A percentile compares a stretch with the other conserved stretches of the same genome.
Conservation (phyloP, 2,888 invertebrate genomes). For the Nematopogon swammerdamellus region DNA sequence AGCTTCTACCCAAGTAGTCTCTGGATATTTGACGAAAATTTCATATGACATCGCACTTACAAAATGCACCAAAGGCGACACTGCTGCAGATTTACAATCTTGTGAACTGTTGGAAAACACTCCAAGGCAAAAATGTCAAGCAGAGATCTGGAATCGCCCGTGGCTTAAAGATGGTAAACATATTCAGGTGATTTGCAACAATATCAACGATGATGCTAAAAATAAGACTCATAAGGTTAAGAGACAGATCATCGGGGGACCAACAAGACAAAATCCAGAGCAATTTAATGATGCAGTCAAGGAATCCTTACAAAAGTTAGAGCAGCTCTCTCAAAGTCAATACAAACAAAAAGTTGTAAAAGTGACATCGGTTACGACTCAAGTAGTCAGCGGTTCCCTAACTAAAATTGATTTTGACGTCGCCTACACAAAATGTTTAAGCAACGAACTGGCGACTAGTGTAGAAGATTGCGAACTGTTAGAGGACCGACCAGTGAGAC, state of each 20-base stretch:
- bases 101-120: constrained; percentile 23
- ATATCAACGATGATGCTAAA: no score
- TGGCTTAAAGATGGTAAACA: constrained; percentile 51
- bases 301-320: constrained; percentile 18
- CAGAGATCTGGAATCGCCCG: constrained; percentile 52
- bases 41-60: constrained; percentile 56
- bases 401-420: constrained; percentile 34
- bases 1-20: constrained; percentile 46
- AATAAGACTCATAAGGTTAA: constrained; percentile 5
- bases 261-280: neutral
- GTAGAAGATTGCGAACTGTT: constrained; percentile 16
- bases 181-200: constrained; percentile 17
- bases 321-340: constrained; percentile 10
- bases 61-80: constrained; percentile 36
- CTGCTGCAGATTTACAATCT: constrained; percentile 15
- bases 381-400: constrained; percentile 41
- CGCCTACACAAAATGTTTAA: constrained; percentile 31
- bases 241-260: constrained; percentile 5
- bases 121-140: constrained; percentile 18
- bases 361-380: constrained; percentile 25
- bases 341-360: constrained; percentile 17
- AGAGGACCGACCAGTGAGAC: constrained; percentile 2
- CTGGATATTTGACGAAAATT: constrained; percentile 55
- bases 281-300: constrained; percentile 1
- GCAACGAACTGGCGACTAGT: constrained; percentile 17